Evolutionary conservation across 2,888 invertebrate genomes (phyloP).

Genomic region (Acleris emargana): DNA sequence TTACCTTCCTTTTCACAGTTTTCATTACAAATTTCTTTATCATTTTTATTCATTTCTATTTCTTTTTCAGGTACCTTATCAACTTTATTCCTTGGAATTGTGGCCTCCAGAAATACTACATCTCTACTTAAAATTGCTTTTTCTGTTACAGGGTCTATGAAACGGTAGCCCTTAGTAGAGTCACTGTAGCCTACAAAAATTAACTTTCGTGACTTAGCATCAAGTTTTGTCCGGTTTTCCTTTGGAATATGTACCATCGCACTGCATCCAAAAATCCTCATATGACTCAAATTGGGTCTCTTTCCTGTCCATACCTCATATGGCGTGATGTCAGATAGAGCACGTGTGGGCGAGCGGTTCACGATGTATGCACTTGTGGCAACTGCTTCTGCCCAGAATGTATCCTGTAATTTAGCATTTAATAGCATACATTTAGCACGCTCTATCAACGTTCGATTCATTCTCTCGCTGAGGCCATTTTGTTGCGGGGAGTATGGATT

Average conservation of each 20-base stretch:
- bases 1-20: too few species aligned
- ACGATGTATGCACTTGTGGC: not conserved
- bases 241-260: conserved; percentile 50
- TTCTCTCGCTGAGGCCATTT: not conserved
- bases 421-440: too few species aligned
- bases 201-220: conserved; percentile 46
- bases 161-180: conserved; percentile 40
- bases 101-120: not conserved
- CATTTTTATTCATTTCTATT: not conserved
- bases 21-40: not conserved
- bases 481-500: too few species aligned
- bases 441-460: too few species aligned
- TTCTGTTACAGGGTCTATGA: conserved; percentile 13
- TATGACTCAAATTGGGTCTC: conserved; percentile 42
- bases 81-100: not conserved
- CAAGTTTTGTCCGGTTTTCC: conserved; percentile 50
- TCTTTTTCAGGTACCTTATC: not conserved
- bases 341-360: not conserved
- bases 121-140: not conserved
- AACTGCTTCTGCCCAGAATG: not conserved
- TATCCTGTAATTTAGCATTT: too few species aligned
- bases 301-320: not conserved
- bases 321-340: not conserved
- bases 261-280: conserved; percentile 54
- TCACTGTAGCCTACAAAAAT: conserved; percentile 53